These are phyloP conservation scores for Timandra comae DNA, from an alignment of 2,888 invertebrate genomes.

Conservation along the genomic window DNA sequence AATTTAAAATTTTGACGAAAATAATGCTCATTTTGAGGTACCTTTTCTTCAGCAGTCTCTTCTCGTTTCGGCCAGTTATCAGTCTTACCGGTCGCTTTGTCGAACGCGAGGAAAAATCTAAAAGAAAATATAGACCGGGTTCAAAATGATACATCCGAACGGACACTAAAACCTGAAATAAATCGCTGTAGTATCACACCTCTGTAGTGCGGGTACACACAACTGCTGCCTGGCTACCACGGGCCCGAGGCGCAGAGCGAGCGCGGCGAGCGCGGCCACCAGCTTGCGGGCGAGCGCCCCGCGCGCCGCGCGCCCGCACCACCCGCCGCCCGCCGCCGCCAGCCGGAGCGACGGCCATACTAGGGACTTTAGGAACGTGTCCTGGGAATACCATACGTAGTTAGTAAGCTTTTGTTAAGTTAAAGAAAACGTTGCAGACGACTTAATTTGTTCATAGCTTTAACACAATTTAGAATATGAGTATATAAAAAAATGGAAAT, in stretches of 20 bases:
- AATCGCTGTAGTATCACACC: no score
- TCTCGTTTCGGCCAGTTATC: constrained; percentile 70
- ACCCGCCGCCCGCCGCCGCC: constrained; percentile 87
- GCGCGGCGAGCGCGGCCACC: constrained; percentile 86
- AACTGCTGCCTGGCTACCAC: constrained; percentile 86
- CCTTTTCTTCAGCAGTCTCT: constrained; percentile 58
- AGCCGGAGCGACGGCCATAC: constrained; percentile 89
- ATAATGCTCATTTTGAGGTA: constrained; percentile 22
- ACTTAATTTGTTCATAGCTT: no score
- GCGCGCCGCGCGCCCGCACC: constrained; percentile 87
- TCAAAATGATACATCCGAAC: no score
- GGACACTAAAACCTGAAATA: no score
- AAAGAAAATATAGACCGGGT: constrained; percentile 30
- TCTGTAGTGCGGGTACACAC: constrained; percentile 78
- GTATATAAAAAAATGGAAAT: no score
- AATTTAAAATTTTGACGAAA: no score
- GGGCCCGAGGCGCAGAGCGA: constrained; percentile 85
- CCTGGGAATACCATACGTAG: no score
- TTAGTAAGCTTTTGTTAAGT: no score
- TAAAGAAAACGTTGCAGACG: no score
- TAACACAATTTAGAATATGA: no score
- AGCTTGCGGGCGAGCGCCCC: constrained; percentile 87
- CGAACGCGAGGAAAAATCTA: constrained; percentile 89
- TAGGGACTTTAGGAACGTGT: constrained; percentile 88
- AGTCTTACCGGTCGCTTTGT: constrained; percentile 79